phyloP scores from a whole-genome alignment of 1,140 invertebrate genomes.

The Leptoteleia sp. region DNA sequence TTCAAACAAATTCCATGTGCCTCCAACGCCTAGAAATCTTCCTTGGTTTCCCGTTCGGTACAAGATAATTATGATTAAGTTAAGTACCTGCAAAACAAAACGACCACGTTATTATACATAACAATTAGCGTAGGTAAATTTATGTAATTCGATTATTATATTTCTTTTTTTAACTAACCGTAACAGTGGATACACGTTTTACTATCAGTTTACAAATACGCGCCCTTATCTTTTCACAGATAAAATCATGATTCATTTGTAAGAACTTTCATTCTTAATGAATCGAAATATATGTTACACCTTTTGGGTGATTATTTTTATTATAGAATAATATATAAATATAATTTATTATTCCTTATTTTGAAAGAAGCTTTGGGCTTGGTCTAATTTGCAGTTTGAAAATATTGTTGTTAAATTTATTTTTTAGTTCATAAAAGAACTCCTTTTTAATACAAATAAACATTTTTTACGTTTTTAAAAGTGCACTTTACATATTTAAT shows the following conservation, averaged over 20 bases:
- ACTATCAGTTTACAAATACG: slow-evolving; percentile 65
- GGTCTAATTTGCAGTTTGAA: too few relatives aligned
- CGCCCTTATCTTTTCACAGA: slow-evolving; percentile 43
- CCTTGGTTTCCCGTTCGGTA: slow-evolving; percentile 91
- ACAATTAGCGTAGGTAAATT: too few relatives aligned
- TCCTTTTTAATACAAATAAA: too few relatives aligned
- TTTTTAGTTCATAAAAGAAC: too few relatives aligned
- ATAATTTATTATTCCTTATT: too few relatives aligned
- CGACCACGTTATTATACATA: slow-evolving; percentile 5
- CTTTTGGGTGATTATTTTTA: too few relatives aligned
- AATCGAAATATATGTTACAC: not conserved
- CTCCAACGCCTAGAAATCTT: slow-evolving; percentile 90
- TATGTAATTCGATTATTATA: too few relatives aligned
- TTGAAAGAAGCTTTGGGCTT: too few relatives aligned
- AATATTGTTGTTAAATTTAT: too few relatives aligned
- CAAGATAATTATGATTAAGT: slow-evolving; percentile 89
- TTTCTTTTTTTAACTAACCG: not conserved
- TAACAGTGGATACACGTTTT: slow-evolving; percentile 14
- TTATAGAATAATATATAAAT: too few relatives aligned
- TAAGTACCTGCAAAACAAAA: slow-evolving; percentile 85
- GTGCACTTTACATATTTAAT: too few relatives aligned
- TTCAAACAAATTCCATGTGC: slow-evolving; percentile 93
- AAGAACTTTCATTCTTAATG: slow-evolving; percentile 46
- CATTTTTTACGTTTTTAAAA: too few relatives aligned
- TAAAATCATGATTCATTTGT: slow-evolving; percentile 59